phyloP scores from a whole-genome alignment of 2,888 invertebrate genomes.

The Ceramica pisi region DNA sequence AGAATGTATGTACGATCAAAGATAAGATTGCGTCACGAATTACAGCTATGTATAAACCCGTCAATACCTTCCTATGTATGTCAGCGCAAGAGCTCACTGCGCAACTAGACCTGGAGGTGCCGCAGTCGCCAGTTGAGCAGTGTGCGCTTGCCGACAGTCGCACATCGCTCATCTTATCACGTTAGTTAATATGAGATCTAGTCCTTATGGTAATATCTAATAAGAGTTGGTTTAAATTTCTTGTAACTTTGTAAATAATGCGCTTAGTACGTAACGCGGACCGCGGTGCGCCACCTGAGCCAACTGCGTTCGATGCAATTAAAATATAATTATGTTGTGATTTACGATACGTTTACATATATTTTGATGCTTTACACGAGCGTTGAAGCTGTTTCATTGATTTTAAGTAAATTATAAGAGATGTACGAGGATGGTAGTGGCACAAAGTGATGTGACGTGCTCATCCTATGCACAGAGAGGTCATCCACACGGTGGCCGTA shows the following conservation, averaged over 20 bases:
- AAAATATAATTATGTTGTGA: conserved; percentile 49
- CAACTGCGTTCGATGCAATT: conserved; percentile 41
- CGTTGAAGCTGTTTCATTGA: conserved; percentile 39
- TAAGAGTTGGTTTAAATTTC: conserved; percentile 47
- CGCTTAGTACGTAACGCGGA: conserved; percentile 32
- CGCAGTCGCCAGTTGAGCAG: neutral
- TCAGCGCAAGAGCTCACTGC: neutral
- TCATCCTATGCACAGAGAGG: neutral
- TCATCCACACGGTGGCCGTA: neutral
- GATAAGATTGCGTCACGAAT: conserved; percentile 25
- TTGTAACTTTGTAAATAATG: conserved; percentile 38
- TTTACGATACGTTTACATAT: conserved; percentile 52
- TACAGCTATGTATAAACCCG: conserved; percentile 8
- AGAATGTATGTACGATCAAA: conserved; percentile 38
- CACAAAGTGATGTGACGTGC: conserved; percentile 10
- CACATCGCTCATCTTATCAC: conserved; percentile 43
- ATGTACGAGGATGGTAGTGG: neutral
- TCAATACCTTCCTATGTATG: conserved; percentile 3
- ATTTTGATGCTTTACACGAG: conserved; percentile 47
- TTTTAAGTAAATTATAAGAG: conserved; percentile 42
- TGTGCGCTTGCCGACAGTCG: conserved; percentile 9
- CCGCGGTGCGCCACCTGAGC: conserved; percentile 39
- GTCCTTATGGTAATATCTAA: conserved; percentile 58
- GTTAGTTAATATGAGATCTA: conserved; percentile 61
- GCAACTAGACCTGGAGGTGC: neutral